Percentiles rank a stretch among this genome's conserved stretches.
Conservation (phyloP, 2,888 invertebrate species). For the Lordiphosa fenestrarum region DNA sequence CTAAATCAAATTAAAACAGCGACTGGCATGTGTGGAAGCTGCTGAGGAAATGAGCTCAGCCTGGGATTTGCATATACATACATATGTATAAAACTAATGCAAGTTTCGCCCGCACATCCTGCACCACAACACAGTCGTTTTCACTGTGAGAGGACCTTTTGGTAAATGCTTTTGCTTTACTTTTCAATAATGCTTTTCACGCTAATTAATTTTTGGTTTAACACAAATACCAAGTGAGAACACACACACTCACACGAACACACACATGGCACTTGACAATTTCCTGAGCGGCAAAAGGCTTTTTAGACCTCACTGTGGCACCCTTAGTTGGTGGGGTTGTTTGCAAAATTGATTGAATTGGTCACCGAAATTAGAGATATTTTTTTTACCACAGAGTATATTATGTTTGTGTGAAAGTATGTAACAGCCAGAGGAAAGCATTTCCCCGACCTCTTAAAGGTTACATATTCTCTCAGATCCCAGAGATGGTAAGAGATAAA, state of each 20-base stretch:
- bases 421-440: too few relatives aligned
- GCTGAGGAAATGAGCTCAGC: conserved; percentile 58
- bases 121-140: background rate
- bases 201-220: conserved; percentile 77
- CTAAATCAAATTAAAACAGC: conserved; percentile 71
- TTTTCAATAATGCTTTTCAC: conserved; percentile 76
- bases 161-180: conserved; percentile 37
- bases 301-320: conserved; percentile 18
- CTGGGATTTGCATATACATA: conserved; percentile 12
- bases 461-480: too few relatives aligned
- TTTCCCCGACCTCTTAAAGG: too few relatives aligned
- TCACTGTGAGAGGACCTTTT: conserved; percentile 5
- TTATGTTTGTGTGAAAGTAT: too few relatives aligned
- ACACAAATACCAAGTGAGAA: conserved; percentile 29
- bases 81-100: conserved; percentile 62
- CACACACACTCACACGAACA: conserved; percentile 20
- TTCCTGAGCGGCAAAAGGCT: conserved; percentile 50
- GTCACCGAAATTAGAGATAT: too few relatives aligned
- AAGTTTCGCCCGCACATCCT: conserved; percentile 42
- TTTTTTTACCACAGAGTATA: too few relatives aligned
- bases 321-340: background rate
- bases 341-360: background rate
- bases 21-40: conserved; percentile 21
- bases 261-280: conserved; percentile 43
- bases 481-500: too few relatives aligned